A percentile compares a stretch with the other conserved stretches of the same genome.
Evolutionary conservation across 2,113 vertebrate species (phyloP).

Genomic region (Semicossyphus pulcher): DNA sequence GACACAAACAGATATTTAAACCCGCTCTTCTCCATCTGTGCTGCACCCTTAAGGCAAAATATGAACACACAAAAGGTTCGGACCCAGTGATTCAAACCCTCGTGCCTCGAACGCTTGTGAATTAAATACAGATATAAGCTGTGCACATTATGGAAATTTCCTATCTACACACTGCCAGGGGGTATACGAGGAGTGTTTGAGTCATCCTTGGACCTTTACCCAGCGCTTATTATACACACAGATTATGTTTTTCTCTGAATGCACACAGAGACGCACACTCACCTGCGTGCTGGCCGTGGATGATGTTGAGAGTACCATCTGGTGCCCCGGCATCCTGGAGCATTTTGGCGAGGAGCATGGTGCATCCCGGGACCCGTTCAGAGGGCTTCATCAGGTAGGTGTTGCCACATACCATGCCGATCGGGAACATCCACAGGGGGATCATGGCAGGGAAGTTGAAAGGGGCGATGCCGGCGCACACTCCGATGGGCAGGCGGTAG

Average conservation of each 20-base stretch:
- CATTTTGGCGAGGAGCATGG: constrained; percentile 94
- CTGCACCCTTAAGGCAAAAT: neutral
- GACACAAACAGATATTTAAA: constrained; percentile 46
- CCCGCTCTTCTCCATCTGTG: constrained; percentile 30
- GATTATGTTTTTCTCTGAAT: neutral
- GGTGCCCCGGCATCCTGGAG: constrained; percentile 95
- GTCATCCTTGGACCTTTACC: constrained; percentile 30
- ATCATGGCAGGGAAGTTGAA: constrained; percentile 99
- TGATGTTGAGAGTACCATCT: constrained; percentile 93
- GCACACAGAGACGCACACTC: constrained; percentile 19
- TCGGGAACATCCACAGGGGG: constrained; percentile 98
- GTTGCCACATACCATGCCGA: constrained; percentile 98
- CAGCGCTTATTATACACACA: constrained; percentile 17
- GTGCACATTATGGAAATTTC: constrained; percentile 46
- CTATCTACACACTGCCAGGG: constrained; percentile 26
- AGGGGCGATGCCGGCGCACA: constrained; percentile 95
- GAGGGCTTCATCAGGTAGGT: constrained; percentile 98
- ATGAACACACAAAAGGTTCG: neutral
- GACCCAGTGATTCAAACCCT: constrained; percentile 34
- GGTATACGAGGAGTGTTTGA: constrained; percentile 33
- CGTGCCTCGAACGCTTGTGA: constrained; percentile 6
- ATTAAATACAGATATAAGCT: constrained; percentile 33
- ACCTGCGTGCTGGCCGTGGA: constrained; percentile 96
- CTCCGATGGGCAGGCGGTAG: constrained; percentile 92
- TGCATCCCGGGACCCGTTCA: constrained; percentile 94